A percentile compares a stretch with the other conserved stretches of the same genome.
Evolutionary conservation across 2,113 vertebrate species (phyloP).

Genomic region (Zosterops lateralis): DNA sequence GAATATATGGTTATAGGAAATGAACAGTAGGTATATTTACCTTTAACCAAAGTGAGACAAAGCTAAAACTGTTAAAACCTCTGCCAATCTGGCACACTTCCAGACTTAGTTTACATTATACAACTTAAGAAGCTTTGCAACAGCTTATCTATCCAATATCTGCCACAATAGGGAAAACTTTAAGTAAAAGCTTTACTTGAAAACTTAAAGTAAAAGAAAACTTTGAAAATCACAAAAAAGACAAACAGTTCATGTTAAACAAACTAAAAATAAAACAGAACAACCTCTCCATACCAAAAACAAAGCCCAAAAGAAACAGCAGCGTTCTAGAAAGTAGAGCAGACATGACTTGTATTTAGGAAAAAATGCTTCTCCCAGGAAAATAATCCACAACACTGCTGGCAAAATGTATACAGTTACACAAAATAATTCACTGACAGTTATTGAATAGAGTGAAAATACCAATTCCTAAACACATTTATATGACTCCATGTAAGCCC

Average conservation of each 20-base stretch:
- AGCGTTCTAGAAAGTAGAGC: not conserved
- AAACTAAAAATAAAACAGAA: not conserved
- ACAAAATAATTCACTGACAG: not conserved
- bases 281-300: not conserved
- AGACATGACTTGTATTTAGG: not conserved
- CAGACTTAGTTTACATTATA: not conserved
- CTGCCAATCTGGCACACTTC: not conserved
- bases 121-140: not conserved
- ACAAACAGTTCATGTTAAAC: not conserved
- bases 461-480: not conserved
- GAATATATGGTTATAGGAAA: not conserved
- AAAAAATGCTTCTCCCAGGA: not conserved
- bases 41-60: not conserved
- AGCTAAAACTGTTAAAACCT: not conserved
- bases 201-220: not conserved
- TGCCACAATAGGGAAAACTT: not conserved
- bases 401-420: not conserved
- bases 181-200: not conserved
- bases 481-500: not conserved
- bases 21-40: not conserved
- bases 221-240: not conserved
- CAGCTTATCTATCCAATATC: not conserved
- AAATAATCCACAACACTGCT: not conserved
- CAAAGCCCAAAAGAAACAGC: not conserved
- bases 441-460: not conserved